These are phyloP conservation scores for Drosophila dunni DNA, from an alignment of 1,140 invertebrate genomes.

Conservation along the genomic window DNA sequence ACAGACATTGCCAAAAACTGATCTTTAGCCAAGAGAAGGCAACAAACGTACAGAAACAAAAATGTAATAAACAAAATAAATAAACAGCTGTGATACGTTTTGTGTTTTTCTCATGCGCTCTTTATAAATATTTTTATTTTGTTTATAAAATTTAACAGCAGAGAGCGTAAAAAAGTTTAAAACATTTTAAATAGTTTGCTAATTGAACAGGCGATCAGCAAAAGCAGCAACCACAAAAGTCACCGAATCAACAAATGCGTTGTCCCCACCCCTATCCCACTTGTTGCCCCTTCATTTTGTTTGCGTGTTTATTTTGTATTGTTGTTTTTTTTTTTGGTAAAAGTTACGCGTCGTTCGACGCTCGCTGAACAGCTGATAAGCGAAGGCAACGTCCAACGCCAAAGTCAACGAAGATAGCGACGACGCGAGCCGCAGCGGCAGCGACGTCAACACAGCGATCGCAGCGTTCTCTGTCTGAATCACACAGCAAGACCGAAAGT, in stretches of 20 bases:
- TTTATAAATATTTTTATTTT: slow-evolving; percentile 69
- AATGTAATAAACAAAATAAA: slow-evolving; percentile 29
- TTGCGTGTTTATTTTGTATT: slow-evolving; percentile 6
- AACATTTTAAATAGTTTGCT: slow-evolving; percentile 83
- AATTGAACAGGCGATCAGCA: slow-evolving; percentile 77
- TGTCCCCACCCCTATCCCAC: no score
- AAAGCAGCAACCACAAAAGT: neutral
- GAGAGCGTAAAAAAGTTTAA: slow-evolving; percentile 74
- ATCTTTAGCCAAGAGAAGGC: neutral
- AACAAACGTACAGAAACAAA: neutral
- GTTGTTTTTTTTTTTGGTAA: slow-evolving; percentile 35
- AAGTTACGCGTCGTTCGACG: slow-evolving; percentile 27
- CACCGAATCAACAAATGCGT: slow-evolving; percentile 31
- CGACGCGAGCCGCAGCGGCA: neutral
- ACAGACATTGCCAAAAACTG: slow-evolving; percentile 7
- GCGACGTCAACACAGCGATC: slow-evolving; percentile 16
- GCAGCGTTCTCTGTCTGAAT: slow-evolving; percentile 15
- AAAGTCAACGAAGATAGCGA: neutral
- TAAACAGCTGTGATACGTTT: slow-evolving; percentile 20
- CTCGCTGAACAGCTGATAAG: slow-evolving; percentile 28
- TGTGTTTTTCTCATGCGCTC: slow-evolving; percentile 8
- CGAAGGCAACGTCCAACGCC: neutral
- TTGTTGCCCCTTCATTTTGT: neutral
- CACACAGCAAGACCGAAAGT: slow-evolving; percentile 30
- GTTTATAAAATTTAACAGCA: slow-evolving; percentile 68